These are phyloP conservation scores for Aproaerema taeniolella DNA, from an alignment of 2,888 invertebrate species.

Conservation along the genomic window DNA sequence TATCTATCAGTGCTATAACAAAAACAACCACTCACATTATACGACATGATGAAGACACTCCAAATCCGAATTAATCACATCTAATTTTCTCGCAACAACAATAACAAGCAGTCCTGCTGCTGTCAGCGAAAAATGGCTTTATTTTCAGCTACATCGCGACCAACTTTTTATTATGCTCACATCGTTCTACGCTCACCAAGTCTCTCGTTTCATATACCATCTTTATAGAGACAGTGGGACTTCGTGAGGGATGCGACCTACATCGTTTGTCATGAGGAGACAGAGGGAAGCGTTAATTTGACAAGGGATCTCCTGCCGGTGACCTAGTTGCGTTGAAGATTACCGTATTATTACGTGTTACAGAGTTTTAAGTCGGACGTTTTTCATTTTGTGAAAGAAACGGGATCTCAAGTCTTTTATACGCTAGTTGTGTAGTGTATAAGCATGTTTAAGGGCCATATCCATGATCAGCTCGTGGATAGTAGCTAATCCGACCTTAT, in stretches of 20 bases:
- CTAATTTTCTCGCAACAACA: constrained; percentile 16
- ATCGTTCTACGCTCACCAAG: background rate
- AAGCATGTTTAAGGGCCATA: no score
- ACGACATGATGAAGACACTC: background rate
- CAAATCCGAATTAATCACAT: constrained; percentile 12
- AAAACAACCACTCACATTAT: no score
- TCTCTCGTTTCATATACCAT: background rate
- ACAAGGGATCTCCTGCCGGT: constrained; percentile 63
- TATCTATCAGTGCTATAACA: no score
- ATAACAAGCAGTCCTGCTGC: constrained; percentile 27
- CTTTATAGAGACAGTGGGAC: constrained; percentile 8
- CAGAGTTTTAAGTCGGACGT: constrained; percentile 22
- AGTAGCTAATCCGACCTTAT: no score
- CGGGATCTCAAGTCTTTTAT: no score
- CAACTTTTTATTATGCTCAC: constrained; percentile 51
- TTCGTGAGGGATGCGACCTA: constrained; percentile 24
- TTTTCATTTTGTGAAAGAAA: no score
- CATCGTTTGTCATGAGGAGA: constrained; percentile 64
- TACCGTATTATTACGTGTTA: constrained; percentile 32
- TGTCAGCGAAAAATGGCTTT: constrained; percentile 32
- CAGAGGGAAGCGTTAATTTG: constrained; percentile 71
- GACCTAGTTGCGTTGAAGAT: constrained; percentile 55
- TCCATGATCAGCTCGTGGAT: no score
- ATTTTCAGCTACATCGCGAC: constrained; percentile 39
- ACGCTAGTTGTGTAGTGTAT: no score